These are phyloP conservation scores for Hyperopisus bebe DNA, from an alignment of 2,113 vertebrate genomes.

Conservation along the genomic window DNA sequence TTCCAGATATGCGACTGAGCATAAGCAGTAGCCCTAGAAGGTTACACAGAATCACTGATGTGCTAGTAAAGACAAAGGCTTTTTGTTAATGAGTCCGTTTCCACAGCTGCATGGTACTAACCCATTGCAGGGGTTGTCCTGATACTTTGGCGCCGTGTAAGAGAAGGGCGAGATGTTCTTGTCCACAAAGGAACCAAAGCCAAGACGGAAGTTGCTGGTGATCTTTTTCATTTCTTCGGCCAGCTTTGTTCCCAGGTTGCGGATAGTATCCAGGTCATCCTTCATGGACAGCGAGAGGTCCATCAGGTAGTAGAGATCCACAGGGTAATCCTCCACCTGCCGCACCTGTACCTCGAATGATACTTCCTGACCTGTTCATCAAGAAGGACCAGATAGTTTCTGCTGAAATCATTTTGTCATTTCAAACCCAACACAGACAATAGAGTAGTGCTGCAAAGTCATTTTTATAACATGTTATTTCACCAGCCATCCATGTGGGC, in stretches of 20 bases:
- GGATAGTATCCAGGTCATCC: conserved; percentile 87
- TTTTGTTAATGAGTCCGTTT: not conserved
- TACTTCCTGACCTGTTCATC: conserved; percentile 70
- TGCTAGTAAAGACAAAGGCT: not conserved
- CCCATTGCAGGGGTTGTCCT: conserved; percentile 91
- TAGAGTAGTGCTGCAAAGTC: not conserved
- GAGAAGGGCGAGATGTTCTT: conserved; percentile 97
- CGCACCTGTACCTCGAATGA: conserved; percentile 85
- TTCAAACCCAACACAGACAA: not conserved
- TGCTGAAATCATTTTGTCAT: not conserved
- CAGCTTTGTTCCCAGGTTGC: conserved; percentile 84
- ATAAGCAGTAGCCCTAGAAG: not conserved
- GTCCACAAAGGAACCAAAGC: conserved; percentile 93
- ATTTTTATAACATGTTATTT: not conserved
- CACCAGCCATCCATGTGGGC: not conserved
- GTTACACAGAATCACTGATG: not conserved
- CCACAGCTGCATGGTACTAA: conserved; percentile 51
- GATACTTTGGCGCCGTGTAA: conserved; percentile 82
- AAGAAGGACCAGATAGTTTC: not conserved
- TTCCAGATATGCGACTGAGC: not conserved
- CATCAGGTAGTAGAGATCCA: conserved; percentile 98
- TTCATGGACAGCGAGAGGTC: conserved; percentile 98
- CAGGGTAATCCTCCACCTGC: conserved; percentile 94
- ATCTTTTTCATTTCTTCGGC: conserved; percentile 92
- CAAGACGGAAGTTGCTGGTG: conserved; percentile 94